Conservation (phyloP, 2,113 vertebrate genomes). For the Ramphastos sulfuratus region DNA sequence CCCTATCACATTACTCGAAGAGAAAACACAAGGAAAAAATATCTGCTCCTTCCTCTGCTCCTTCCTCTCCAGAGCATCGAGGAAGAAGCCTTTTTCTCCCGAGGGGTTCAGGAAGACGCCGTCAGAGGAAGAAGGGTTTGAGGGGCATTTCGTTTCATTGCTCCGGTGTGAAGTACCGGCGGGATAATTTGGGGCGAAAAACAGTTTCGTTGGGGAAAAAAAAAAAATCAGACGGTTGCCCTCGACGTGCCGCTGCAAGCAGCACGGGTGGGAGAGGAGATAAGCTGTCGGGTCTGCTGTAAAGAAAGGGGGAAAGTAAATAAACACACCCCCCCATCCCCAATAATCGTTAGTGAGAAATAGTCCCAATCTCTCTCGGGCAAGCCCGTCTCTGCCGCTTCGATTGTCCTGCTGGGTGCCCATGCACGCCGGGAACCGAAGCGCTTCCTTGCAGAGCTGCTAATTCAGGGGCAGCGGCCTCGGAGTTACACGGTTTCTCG, state of each 20-base stretch:
- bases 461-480: not conserved
- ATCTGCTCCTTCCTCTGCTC: not conserved
- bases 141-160: not conserved
- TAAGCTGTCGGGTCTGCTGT: not conserved
- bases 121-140: not conserved
- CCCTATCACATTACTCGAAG: not conserved
- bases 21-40: not conserved
- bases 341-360: not conserved
- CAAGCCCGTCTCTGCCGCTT: accelerated
- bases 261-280: not conserved
- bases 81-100: not conserved
- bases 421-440: accelerated
- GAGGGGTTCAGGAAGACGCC: no score
- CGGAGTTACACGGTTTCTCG: accelerated
- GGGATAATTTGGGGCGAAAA: not conserved
- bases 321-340: accelerated
- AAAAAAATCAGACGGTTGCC: not conserved
- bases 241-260: not conserved
- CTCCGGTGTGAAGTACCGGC: not conserved
- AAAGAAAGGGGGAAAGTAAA: not conserved
- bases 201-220: not conserved
- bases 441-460: accelerated
- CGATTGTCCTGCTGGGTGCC: not conserved
- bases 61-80: not conserved
- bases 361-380: no score